Conservation (phyloP, 2,888 invertebrate species). For the Pristionchus arcanus region DNA sequence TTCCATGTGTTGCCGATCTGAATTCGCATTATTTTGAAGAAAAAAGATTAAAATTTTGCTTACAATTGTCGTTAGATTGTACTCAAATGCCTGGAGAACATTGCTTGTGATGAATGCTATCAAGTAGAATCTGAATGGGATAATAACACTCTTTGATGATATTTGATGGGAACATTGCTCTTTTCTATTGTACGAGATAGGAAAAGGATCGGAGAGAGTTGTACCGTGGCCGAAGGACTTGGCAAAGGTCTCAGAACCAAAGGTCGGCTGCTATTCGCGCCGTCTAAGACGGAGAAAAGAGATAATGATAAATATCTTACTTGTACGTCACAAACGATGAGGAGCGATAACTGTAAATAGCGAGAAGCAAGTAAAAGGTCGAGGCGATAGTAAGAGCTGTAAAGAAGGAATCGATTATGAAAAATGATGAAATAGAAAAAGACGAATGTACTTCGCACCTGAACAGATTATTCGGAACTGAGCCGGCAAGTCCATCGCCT, state of each 20-base stretch:
- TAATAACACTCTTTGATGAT: neutral
- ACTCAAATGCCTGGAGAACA: neutral
- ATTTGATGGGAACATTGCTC: too few species aligned
- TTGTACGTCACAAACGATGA: neutral
- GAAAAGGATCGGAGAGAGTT: too few species aligned
- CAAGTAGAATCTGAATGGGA: slow-evolving; percentile 6
- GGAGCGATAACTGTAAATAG: slow-evolving; percentile 30
- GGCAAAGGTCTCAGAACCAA: too few species aligned
- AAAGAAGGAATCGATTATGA: too few species aligned
- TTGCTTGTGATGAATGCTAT: slow-evolving; percentile 1
- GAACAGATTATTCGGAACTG: slow-evolving; percentile 21
- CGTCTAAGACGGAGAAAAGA: neutral
- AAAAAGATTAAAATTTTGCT: neutral
- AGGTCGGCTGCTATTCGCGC: too few species aligned
- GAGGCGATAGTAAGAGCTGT: neutral
- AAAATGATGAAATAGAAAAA: neutral
- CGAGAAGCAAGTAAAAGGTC: slow-evolving; percentile 24
- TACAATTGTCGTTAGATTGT: neutral
- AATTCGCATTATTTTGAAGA: neutral
- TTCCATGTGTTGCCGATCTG: neutral
- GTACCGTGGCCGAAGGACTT: too few species aligned
- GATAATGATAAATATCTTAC: neutral
- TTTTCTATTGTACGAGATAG: too few species aligned
- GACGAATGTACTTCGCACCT: neutral
- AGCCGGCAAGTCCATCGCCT: neutral